Percentiles rank a stretch among this genome's conserved stretches.
phyloP scores from a whole-genome alignment of 2,113 vertebrate species.

The Marmota flaviventris region DNA sequence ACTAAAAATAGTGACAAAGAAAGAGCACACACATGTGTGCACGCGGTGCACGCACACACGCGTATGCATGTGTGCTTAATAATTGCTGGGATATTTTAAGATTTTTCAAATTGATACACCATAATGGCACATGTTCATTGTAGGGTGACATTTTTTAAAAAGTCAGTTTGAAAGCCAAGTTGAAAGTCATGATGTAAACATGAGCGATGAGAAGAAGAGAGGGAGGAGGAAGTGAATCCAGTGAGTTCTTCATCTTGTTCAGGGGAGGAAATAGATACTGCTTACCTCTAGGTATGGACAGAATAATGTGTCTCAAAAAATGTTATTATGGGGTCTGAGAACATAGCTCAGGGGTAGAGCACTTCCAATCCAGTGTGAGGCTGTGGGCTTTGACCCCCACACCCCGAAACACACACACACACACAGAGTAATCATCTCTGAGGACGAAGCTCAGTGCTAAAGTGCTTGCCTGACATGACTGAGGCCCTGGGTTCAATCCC shows the following conservation, averaged over 20 bases:
- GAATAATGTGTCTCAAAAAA: constrained; percentile 10
- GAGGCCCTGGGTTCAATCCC: no score
- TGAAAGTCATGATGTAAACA: background rate
- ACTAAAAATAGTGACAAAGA: background rate
- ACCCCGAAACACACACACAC: no score
- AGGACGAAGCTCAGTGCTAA: no score
- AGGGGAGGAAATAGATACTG: background rate
- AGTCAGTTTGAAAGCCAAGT: background rate
- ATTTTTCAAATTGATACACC: background rate
- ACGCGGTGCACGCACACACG: no score
- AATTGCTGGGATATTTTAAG: background rate
- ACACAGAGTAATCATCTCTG: no score
- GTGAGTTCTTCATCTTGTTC: background rate
- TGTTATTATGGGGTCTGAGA: background rate
- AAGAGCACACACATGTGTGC: no score
- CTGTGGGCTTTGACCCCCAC: no score
- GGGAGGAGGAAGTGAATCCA: background rate
- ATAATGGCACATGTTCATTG: no score
- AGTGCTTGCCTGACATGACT: no score
- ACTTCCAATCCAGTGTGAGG: no score
- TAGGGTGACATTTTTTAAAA: background rate
- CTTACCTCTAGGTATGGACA: background rate
- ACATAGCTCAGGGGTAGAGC: no score
- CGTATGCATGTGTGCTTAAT: background rate
- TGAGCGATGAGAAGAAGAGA: background rate